These are phyloP conservation scores for Bemisia tabaci DNA, from an alignment of 1,140 invertebrate species.

Conservation along the genomic window DNA sequence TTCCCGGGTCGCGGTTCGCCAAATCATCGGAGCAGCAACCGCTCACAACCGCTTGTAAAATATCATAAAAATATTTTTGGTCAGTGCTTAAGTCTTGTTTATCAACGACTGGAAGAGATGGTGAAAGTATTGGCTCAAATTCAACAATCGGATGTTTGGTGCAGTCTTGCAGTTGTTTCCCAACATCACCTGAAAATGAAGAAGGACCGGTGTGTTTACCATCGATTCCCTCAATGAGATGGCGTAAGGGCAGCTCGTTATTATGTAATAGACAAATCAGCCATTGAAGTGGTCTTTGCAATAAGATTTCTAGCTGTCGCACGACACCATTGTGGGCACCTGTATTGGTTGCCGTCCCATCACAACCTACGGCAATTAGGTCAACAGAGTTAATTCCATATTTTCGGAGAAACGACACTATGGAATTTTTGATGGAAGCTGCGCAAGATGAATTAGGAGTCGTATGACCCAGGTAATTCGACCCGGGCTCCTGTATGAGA, in stretches of 20 bases:
- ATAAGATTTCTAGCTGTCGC: not conserved
- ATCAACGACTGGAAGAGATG: not conserved
- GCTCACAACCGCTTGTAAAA: not conserved
- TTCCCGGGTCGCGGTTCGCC: not conserved
- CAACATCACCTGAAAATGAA: not conserved
- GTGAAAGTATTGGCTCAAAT: not conserved
- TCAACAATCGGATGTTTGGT: not conserved
- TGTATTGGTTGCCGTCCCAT: conserved; percentile 1
- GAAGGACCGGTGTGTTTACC: not conserved
- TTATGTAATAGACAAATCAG: not conserved
- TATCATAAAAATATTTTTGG: conserved; percentile 6
- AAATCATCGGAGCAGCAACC: not conserved
- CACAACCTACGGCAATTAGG: not conserved
- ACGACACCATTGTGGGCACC: conserved; percentile 2
- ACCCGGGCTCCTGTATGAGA: not conserved
- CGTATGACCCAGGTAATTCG: not conserved
- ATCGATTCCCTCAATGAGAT: not conserved
- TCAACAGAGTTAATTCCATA: not conserved
- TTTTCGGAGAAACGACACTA: not conserved
- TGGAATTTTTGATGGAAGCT: not conserved
- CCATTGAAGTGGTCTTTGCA: not conserved
- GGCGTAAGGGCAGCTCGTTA: not conserved
- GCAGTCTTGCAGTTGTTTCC: not conserved
- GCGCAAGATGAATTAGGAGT: not conserved
- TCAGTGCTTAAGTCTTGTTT: not conserved